phyloP scores from a whole-genome alignment of 2,113 vertebrate genomes.

The Psammodynastes pulverulentus region DNA sequence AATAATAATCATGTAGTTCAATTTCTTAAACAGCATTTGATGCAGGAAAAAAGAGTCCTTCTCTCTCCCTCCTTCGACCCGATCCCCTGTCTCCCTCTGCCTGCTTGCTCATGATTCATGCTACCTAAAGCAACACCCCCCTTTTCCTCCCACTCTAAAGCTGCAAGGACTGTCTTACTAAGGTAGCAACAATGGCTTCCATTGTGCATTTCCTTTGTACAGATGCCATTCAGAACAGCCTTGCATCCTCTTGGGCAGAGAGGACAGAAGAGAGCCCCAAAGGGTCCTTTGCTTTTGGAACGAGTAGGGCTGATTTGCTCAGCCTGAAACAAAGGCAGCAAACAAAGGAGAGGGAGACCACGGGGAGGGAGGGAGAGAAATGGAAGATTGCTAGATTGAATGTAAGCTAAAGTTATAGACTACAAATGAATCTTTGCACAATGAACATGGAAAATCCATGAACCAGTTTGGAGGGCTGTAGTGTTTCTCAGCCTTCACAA shows the following conservation, averaged over 20 bases:
- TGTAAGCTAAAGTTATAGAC: no score
- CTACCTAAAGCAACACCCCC: conserved; percentile 22
- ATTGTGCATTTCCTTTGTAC: conserved; percentile 23
- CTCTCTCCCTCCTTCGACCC: background rate
- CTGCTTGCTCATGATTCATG: conserved; percentile 23
- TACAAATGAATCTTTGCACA: no score
- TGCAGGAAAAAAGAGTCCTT: background rate
- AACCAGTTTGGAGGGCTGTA: background rate
- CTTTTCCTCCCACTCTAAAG: conserved; percentile 15
- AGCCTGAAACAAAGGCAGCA: background rate
- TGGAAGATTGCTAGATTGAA: background rate
- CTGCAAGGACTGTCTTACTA: conserved; percentile 33
- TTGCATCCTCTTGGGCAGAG: background rate
- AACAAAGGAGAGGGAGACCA: background rate
- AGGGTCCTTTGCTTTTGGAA: conserved; percentile 1
- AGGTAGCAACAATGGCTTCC: conserved; percentile 29
- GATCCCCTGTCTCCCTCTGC: background rate
- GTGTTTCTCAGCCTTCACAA: no score
- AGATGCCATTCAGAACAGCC: conserved; percentile 37
- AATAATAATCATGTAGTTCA: background rate
- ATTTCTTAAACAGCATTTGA: background rate
- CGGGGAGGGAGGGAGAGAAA: background rate
- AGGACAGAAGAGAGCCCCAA: background rate
- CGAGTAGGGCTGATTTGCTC: background rate
- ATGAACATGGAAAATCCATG: background rate